phyloP scores from a whole-genome alignment of 2,888 invertebrate genomes.

The Hyposoter didymator region DNA sequence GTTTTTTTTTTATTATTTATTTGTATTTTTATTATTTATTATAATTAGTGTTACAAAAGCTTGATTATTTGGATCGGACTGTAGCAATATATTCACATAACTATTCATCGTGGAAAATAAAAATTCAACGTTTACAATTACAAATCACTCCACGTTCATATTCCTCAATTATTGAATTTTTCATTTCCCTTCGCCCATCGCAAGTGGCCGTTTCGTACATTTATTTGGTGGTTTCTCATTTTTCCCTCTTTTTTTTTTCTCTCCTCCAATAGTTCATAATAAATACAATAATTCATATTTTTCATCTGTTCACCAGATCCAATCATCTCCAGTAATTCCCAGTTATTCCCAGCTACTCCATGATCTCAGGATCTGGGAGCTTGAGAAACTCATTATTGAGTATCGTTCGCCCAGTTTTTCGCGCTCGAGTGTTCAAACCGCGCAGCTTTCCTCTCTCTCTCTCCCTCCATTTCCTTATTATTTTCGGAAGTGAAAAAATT shows the following conservation, averaged over 20 bases:
- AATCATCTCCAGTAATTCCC: constrained; percentile 30
- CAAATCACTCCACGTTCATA: constrained; percentile 66
- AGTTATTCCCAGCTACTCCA: constrained; percentile 37
- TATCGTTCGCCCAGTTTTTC: neutral
- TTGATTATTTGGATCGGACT: constrained; percentile 84
- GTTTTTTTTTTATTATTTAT: neutral
- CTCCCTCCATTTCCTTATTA: constrained; percentile 28
- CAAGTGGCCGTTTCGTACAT: constrained; percentile 48
- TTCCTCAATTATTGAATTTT: constrained; percentile 37
- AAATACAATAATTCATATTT: constrained; percentile 72
- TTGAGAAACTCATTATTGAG: constrained; percentile 9
- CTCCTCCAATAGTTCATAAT: constrained; percentile 67
- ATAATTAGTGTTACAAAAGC: constrained; percentile 83
- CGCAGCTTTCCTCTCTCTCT: constrained; percentile 17
- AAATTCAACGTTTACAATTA: constrained; percentile 82
- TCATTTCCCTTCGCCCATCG: constrained; percentile 21
- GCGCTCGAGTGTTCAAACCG: constrained; percentile 24
- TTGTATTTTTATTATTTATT: constrained; percentile 71
- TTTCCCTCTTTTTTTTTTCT: constrained; percentile 35
- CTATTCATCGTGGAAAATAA: constrained; percentile 82
- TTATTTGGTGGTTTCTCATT: constrained; percentile 39
- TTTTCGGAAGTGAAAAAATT: neutral
- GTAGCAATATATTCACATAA: constrained; percentile 84
- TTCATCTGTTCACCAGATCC: constrained; percentile 56
- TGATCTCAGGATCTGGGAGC: constrained; percentile 35